Conservation (phyloP, 2,888 invertebrate genomes). For the Torymus texanus region DNA sequence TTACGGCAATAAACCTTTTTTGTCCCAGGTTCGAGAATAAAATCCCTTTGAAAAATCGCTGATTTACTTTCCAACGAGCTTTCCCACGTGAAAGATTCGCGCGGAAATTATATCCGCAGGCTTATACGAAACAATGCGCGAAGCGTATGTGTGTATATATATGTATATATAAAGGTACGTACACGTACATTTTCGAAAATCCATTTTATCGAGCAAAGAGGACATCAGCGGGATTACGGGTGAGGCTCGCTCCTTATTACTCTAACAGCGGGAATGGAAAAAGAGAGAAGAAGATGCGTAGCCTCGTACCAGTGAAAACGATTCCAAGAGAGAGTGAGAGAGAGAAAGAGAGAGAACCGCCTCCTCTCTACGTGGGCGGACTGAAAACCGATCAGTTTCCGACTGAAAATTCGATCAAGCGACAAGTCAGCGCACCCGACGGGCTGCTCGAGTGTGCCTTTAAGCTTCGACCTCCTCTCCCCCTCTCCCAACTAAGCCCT, state of each 20-base stretch:
- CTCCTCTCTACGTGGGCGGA: conserved; percentile 48
- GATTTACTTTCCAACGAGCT: not conserved
- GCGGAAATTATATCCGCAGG: conserved; percentile 23
- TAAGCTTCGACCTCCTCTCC: conserved; percentile 36
- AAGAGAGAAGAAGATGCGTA: conserved; percentile 10
- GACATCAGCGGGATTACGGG: conserved; percentile 14
- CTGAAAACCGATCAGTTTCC: conserved; percentile 55
- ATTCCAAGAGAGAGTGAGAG: conserved; percentile 31
- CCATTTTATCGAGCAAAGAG: conserved; percentile 22
- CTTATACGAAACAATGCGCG: conserved; percentile 11
- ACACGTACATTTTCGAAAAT: conserved; percentile 16
- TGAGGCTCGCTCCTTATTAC: conserved; percentile 22
- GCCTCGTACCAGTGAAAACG: conserved; percentile 50
- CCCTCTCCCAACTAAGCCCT: conserved; percentile 28
- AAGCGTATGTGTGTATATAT: not conserved
- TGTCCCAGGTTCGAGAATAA: not conserved
- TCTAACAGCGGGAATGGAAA: not conserved
- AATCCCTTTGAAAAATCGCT: not conserved
- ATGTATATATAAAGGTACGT: not conserved
- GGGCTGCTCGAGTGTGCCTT: conserved; percentile 46
- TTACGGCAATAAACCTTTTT: too few relatives aligned
- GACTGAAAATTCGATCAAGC: conserved; percentile 56
- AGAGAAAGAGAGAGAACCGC: conserved; percentile 36
- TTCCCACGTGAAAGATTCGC: not conserved
- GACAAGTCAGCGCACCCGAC: conserved; percentile 50